Conservation (phyloP, 2,888 invertebrate species). For the Tinea semifulvella region DNA sequence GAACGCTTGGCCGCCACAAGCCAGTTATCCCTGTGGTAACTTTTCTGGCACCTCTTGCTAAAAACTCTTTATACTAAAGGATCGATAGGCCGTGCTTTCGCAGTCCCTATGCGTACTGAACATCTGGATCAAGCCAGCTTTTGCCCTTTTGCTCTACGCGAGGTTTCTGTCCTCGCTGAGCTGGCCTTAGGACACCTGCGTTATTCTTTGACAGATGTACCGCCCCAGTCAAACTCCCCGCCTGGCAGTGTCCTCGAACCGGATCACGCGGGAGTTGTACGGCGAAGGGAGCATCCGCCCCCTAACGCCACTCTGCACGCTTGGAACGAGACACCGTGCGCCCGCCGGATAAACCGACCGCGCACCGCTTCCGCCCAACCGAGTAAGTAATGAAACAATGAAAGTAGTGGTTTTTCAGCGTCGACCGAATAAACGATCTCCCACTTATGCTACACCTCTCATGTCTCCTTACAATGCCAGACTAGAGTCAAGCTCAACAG, state of each 20-base stretch:
- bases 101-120: slow-evolving; percentile 71
- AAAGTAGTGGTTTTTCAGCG: slow-evolving; percentile 39
- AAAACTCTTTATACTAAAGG: slow-evolving; percentile 65
- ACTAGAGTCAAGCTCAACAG: slow-evolving; percentile 74
- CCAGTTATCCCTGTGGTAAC: slow-evolving; percentile 77
- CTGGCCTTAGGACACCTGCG: slow-evolving; percentile 71
- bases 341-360: slow-evolving; percentile 27
- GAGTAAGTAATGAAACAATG: slow-evolving; percentile 36
- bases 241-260: slow-evolving; percentile 68
- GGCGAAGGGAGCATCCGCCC: slow-evolving; percentile 32
- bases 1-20: slow-evolving; percentile 72
- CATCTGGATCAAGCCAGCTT: slow-evolving; percentile 73
- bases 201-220: slow-evolving; percentile 73
- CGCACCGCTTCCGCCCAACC: slow-evolving; percentile 31
- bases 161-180: slow-evolving; percentile 75
- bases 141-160: slow-evolving; percentile 76
- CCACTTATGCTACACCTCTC: slow-evolving; percentile 70
- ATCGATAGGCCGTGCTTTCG: slow-evolving; percentile 75
- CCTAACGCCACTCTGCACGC: slow-evolving; percentile 66
- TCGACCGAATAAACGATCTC: slow-evolving; percentile 41
- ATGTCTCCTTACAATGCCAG: slow-evolving; percentile 70
- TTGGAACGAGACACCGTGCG: slow-evolving; percentile 36
- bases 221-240: slow-evolving; percentile 74
- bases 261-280: slow-evolving; percentile 50
- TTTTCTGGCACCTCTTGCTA: slow-evolving; percentile 76